A percentile compares a stretch with the other conserved stretches of the same genome.
phyloP scores from a whole-genome alignment of 2,888 invertebrate genomes.

The Eupithecia exiguata region DNA sequence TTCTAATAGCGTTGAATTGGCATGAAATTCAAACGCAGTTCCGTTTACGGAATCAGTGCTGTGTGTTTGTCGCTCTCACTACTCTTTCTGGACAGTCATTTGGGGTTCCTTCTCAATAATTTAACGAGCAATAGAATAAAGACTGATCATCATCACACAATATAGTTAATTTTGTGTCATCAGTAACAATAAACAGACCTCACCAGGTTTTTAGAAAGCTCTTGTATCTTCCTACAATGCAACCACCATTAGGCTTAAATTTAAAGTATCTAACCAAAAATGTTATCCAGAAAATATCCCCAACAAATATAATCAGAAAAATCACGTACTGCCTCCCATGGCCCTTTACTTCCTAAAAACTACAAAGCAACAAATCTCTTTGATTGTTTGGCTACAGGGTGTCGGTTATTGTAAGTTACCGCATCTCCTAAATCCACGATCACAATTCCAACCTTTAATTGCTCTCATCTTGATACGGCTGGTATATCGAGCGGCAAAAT shows the following conservation, averaged over 20 bases:
- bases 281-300: neutral
- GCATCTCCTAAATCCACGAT: slow-evolving; percentile 54
- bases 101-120: neutral
- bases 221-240: neutral
- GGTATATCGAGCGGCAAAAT: slow-evolving; percentile 83
- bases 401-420: slow-evolving; percentile 44
- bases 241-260: neutral
- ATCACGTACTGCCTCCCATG: too few relatives aligned
- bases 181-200: neutral
- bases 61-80: neutral
- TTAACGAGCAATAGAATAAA: too few relatives aligned
- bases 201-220: neutral
- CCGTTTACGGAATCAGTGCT: too few relatives aligned
- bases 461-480: slow-evolving; percentile 83
- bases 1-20: too few relatives aligned
- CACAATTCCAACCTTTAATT: slow-evolving; percentile 77
- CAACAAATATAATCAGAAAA: too few relatives aligned
- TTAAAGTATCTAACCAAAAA: neutral
- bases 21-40: too few relatives aligned
- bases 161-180: neutral
- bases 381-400: neutral
- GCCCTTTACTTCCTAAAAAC: neutral
- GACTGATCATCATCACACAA: too few relatives aligned
- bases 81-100: neutral
- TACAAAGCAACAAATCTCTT: neutral